Evolutionary conservation across 2,797 vertebrate genomes (phyloP).

Genomic region (Danio aesculapii): DNA sequence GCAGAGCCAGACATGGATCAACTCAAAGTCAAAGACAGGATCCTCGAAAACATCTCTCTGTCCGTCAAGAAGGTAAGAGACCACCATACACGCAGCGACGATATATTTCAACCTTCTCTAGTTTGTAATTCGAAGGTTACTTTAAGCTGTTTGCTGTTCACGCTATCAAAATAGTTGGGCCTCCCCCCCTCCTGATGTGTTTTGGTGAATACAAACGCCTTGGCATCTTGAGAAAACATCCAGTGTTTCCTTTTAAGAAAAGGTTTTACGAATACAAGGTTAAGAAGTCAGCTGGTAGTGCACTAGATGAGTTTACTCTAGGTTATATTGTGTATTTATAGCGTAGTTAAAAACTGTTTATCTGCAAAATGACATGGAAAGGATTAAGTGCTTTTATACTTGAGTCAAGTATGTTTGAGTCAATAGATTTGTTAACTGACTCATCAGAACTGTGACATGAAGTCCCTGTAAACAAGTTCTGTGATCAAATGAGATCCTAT

Average conservation of each 20-base stretch:
- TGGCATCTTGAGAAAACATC: conserved; percentile 12
- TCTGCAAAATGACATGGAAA: neutral
- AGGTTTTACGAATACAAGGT: neutral
- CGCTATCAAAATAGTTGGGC: conserved; percentile 41
- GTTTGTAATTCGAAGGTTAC: neutral
- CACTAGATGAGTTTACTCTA: neutral
- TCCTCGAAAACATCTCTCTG: conserved; percentile 94
- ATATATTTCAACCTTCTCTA: neutral
- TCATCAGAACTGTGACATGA: neutral
- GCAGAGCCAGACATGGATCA: conserved; percentile 86
- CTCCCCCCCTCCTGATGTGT: conserved; percentile 11
- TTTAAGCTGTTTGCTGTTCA: neutral
- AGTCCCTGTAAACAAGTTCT: neutral
- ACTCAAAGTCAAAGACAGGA: conserved; percentile 95
- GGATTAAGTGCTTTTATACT: neutral
- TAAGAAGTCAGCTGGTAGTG: neutral
- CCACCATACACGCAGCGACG: neutral
- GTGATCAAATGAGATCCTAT: conserved; percentile 14
- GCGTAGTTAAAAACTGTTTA: neutral
- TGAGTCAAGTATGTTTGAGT: neutral
- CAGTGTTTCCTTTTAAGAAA: no score
- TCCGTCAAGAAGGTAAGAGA: conserved; percentile 94
- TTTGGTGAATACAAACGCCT: conserved; percentile 23
- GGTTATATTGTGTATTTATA: neutral
- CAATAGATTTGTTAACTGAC: neutral